Percentiles rank a stretch among this genome's conserved stretches.
Conservation (phyloP, 2,797 vertebrate species). For the Australoheros facetus region DNA sequence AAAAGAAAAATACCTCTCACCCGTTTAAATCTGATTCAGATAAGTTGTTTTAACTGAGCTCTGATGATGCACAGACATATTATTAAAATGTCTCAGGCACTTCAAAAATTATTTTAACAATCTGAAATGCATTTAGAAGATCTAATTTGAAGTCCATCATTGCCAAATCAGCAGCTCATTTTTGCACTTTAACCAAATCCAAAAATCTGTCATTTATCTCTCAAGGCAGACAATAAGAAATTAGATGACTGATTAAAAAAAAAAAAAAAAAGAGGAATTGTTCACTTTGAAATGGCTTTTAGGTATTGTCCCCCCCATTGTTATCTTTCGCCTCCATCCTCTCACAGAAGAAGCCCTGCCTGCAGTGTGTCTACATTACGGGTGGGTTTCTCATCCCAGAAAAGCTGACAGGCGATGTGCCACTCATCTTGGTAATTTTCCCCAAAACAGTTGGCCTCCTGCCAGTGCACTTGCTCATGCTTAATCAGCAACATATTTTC, state of each 20-base stretch:
- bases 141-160: not conserved
- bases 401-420: conserved; percentile 53
- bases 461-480: conserved; percentile 46
- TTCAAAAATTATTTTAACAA: not conserved
- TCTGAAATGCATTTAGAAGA: not conserved
- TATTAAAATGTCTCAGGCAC: not conserved
- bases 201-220: conserved; percentile 31
- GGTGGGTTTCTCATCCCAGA: conserved; percentile 27
- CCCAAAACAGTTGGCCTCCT: conserved; percentile 64
- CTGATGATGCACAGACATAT: not conserved
- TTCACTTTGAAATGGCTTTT: conserved; percentile 54
- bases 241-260: conserved; percentile 29
- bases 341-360: conserved; percentile 14
- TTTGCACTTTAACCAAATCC: conserved; percentile 24
- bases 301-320: conserved; percentile 13
- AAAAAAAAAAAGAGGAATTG: conserved; percentile 15
- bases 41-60: not conserved
- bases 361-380: not conserved
- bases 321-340: conserved; percentile 23
- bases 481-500: conserved; percentile 63
- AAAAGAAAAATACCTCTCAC: not conserved
- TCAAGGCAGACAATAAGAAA: conserved; percentile 21
- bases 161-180: conserved; percentile 9
- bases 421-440: conserved; percentile 59
- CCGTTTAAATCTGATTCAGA: not conserved